phyloP scores from a whole-genome alignment of 2,888 invertebrate species.

The Eudemis profundana region DNA sequence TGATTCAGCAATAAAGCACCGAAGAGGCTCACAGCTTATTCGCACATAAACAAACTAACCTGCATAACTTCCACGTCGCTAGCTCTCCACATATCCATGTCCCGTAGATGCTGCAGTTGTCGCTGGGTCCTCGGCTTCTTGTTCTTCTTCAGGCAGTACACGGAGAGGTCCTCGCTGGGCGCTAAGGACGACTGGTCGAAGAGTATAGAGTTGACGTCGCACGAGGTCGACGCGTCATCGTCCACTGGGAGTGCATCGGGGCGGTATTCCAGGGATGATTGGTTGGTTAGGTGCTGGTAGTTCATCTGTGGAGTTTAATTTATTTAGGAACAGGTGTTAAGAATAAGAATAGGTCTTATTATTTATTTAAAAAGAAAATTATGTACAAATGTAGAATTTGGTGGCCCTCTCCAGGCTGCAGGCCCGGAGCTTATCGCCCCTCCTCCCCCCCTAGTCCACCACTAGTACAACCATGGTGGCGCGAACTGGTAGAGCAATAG shows the following conservation, averaged over 20 bases:
- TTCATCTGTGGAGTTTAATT: constrained; percentile 55
- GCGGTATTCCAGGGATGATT: constrained; percentile 56
- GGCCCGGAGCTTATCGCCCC: too few species aligned
- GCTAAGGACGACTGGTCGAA: constrained; percentile 69
- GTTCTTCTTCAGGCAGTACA: constrained; percentile 70
- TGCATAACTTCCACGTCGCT: constrained; percentile 76
- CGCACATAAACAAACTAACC: too few species aligned
- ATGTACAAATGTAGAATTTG: too few species aligned
- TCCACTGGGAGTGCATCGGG: constrained; percentile 51
- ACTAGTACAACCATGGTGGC: too few species aligned
- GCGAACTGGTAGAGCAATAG: too few species aligned
- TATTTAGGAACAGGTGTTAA: too few species aligned
- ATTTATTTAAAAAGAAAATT: too few species aligned
- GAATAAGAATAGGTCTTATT: too few species aligned
- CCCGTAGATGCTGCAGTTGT: constrained; percentile 64
- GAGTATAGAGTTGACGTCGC: constrained; percentile 68
- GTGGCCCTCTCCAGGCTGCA: too few species aligned
- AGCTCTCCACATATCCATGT: constrained; percentile 77
- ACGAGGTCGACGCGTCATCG: constrained; percentile 69
- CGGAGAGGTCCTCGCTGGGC: constrained; percentile 67
- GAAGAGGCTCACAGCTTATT: too few species aligned
- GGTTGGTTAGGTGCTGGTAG: constrained; percentile 64
- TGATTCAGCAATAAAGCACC: too few species aligned
- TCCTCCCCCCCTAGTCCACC: too few species aligned
- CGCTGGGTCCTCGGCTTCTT: constrained; percentile 61